Conservation (phyloP, 2,888 invertebrate species). For the Volucella inflata region DNA sequence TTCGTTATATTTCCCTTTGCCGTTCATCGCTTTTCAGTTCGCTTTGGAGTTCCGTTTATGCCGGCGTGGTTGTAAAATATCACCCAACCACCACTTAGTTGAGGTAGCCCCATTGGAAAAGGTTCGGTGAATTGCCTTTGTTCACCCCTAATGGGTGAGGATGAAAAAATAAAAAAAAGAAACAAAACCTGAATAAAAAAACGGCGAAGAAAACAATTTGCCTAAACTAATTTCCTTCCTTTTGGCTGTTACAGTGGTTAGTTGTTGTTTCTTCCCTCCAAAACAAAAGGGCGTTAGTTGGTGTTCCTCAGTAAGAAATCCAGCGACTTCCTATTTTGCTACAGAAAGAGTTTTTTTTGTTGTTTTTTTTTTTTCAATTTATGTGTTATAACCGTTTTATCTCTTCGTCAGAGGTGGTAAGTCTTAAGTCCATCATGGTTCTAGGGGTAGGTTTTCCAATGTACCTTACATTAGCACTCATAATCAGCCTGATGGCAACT, state of each 20-base stretch:
- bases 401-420: conserved; percentile 34
- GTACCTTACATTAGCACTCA: conserved; percentile 52
- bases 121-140: conserved; percentile 34
- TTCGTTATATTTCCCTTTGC: background rate
- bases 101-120: conserved; percentile 42
- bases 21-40: conserved; percentile 48
- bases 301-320: conserved; percentile 15
- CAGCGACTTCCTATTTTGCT: conserved; percentile 42
- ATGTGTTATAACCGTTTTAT: conserved; percentile 53
- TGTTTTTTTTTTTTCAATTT: conserved; percentile 18
- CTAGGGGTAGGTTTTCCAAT: background rate
- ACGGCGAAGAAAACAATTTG: conserved; percentile 80
- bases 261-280: background rate
- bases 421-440: conserved; percentile 27
- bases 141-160: conserved; percentile 5
- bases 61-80: conserved; percentile 60
- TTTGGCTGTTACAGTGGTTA: conserved; percentile 39
- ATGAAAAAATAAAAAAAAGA: too few relatives aligned
- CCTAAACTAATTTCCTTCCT: conserved; percentile 82
- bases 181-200: conserved; percentile 32
- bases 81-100: background rate
- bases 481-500: conserved; percentile 43
- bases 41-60: conserved; percentile 72
- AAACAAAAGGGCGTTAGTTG: conserved; percentile 14
- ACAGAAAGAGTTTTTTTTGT: conserved; percentile 54